These are phyloP conservation scores for Oceanodroma leucorhoa DNA, from an alignment of 2,797 vertebrate species.

Conservation along the genomic window DNA sequence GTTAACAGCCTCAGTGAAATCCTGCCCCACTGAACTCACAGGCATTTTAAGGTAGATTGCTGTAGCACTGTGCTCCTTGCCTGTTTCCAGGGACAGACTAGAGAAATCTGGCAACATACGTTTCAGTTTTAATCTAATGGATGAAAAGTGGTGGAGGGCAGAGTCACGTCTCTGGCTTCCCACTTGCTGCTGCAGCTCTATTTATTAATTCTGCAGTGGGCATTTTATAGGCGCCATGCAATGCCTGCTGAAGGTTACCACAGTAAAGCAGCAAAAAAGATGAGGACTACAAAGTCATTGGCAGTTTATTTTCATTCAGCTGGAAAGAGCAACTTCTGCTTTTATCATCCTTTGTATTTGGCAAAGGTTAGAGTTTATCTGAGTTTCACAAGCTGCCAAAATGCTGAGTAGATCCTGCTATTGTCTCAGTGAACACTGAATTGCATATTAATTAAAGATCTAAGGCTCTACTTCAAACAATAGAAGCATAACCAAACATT, in stretches of 20 bases:
- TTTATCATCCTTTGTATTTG: conserved; percentile 53
- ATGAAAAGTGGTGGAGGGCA: background rate
- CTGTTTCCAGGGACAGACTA: background rate
- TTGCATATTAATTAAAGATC: conserved; percentile 54
- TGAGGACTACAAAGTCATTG: conserved; percentile 9
- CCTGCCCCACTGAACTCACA: background rate
- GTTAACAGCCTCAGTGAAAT: background rate
- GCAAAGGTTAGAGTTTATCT: conserved; percentile 25
- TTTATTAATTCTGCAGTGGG: conserved; percentile 11
- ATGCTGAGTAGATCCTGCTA: conserved; percentile 6
- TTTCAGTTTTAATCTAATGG: background rate
- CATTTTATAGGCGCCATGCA: background rate
- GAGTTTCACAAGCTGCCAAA: conserved; percentile 40
- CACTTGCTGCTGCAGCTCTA: background rate
- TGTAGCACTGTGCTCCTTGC: background rate
- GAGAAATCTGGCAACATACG: background rate
- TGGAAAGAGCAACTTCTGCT: background rate
- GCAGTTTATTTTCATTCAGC: conserved; percentile 14
- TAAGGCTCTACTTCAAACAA: conserved; percentile 50
- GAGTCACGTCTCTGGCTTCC: background rate
- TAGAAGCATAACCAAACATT: conserved; percentile 5
- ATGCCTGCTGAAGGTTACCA: conserved; percentile 23
- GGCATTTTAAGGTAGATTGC: background rate
- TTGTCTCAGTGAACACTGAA: conserved; percentile 15
- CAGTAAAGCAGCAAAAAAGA: background rate